Evolutionary conservation across 2,113 vertebrate species (phyloP).

Genomic region (Mungos mungo): DNA sequence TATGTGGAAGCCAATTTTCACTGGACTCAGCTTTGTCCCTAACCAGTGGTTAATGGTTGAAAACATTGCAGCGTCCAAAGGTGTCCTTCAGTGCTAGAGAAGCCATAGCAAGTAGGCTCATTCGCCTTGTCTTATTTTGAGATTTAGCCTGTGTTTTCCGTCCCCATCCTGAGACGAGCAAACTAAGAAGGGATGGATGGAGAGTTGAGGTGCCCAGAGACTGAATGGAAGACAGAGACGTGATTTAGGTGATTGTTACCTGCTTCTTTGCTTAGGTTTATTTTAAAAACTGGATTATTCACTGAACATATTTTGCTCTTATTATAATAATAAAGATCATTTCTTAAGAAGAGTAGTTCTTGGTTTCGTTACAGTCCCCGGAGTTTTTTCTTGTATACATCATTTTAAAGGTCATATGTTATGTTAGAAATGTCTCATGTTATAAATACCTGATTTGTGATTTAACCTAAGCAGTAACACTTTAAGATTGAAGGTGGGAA

Average conservation of each 20-base stretch:
- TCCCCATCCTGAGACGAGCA: not conserved
- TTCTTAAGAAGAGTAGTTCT: conserved; percentile 7
- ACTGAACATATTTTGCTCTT: not conserved
- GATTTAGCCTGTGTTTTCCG: conserved; percentile 23
- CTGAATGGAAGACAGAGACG: not conserved
- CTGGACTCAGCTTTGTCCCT: conserved; percentile 53
- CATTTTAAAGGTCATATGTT: not conserved
- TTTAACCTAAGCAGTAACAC: not conserved
- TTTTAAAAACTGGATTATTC: not conserved
- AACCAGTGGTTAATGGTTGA: conserved; percentile 63
- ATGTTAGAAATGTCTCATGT: not conserved
- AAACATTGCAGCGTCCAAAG: conserved; percentile 55
- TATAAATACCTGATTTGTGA: not conserved
- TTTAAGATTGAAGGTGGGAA: not conserved
- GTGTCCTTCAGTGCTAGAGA: conserved; percentile 28
- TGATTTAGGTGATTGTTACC: not conserved
- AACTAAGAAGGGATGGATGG: not conserved
- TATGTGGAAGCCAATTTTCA: conserved; percentile 69
- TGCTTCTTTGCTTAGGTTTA: not conserved
- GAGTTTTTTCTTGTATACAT: not conserved
- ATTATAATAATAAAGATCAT: not conserved
- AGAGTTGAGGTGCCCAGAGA: not conserved
- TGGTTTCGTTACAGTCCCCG: not conserved
- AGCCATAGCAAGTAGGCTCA: not conserved
- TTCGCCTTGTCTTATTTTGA: not conserved